phyloP scores from a whole-genome alignment of 2,888 invertebrate genomes.

The Anodontia alba region DNA sequence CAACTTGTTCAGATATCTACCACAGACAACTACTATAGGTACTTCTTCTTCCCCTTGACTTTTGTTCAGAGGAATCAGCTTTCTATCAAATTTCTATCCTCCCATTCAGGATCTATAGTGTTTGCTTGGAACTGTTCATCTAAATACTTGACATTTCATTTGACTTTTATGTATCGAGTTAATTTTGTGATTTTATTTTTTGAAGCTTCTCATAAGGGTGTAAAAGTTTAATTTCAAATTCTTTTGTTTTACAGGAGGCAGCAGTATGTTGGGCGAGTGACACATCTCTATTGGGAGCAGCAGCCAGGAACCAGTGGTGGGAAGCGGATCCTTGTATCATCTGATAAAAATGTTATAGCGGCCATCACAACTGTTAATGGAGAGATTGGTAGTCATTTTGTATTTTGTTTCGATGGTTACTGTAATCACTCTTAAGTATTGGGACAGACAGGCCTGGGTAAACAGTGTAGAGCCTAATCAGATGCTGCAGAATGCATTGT shows the following conservation, averaged over 20 bases:
- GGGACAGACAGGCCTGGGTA: too few species aligned
- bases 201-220: not conserved
- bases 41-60: too few species aligned
- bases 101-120: not conserved
- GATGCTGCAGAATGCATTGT: too few species aligned
- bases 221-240: not conserved
- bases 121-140: not conserved
- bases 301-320: slow-evolving; percentile 66
- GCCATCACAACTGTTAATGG: slow-evolving; percentile 81
- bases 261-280: slow-evolving; percentile 79
- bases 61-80: too few species aligned
- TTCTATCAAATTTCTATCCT: too few species aligned
- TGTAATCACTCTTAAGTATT: not conserved
- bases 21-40: too few species aligned
- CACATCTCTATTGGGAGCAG: slow-evolving; percentile 78
- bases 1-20: too few species aligned
- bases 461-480: too few species aligned
- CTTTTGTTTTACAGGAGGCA: slow-evolving; percentile 73
- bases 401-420: too few species aligned
- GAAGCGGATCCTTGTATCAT: slow-evolving; percentile 77
- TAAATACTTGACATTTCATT: not conserved
- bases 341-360: slow-evolving; percentile 81
- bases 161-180: not conserved
- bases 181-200: not conserved
- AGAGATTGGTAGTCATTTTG: slow-evolving; percentile 73